phyloP scores from a whole-genome alignment of 2,797 vertebrate genomes.

The Pteropus rufus region DNA sequence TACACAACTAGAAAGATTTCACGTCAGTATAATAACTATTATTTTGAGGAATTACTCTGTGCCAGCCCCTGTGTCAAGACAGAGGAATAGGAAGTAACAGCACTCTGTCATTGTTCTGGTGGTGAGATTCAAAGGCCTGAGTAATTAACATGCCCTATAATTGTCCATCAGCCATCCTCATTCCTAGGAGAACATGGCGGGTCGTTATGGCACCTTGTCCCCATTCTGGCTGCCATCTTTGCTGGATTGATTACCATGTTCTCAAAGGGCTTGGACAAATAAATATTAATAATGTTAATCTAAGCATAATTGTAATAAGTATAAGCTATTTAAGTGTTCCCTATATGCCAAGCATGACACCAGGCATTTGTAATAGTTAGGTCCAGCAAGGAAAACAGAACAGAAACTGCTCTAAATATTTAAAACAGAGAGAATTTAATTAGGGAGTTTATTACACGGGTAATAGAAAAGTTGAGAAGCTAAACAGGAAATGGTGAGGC shows the following conservation, averaged over 20 bases:
- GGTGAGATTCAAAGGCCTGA: not conserved
- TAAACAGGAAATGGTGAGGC: not conserved
- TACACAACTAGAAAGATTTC: not conserved
- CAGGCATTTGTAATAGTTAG: not conserved
- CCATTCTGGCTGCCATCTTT: not conserved
- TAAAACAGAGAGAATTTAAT: not conserved
- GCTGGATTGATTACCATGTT: not conserved
- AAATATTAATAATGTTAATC: not conserved
- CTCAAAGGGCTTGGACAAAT: not conserved
- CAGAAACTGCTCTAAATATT: not conserved
- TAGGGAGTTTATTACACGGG: not conserved
- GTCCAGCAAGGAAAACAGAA: not conserved
- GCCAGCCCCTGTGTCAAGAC: not conserved
- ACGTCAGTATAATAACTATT: not conserved
- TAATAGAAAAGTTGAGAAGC: not conserved
- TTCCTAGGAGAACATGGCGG: not conserved
- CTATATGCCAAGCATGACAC: not conserved
- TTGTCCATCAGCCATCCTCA: not conserved
- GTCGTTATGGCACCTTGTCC: not conserved
- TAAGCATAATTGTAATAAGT: not conserved
- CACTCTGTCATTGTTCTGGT: not conserved
- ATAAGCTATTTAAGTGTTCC: not conserved
- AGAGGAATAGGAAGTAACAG: not conserved
- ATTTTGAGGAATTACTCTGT: constrained; percentile 7
- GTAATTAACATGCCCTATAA: not conserved